Conservation (phyloP, 2,888 invertebrate species). For the Eilema caniola region DNA sequence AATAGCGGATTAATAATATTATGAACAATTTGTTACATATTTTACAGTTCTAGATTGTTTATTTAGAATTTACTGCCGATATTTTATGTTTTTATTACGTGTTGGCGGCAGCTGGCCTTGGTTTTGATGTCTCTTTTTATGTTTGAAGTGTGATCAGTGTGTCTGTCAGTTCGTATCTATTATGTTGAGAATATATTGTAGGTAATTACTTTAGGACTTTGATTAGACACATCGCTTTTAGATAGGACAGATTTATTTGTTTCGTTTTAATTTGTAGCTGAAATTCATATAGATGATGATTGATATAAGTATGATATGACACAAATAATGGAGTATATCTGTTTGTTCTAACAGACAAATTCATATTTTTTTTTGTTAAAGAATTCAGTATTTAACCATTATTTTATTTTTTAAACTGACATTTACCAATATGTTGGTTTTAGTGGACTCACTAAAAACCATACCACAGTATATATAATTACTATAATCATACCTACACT, state of each 20-base stretch:
- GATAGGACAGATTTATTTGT: background rate
- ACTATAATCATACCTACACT: too few relatives aligned
- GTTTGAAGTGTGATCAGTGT: slow-evolving; percentile 30
- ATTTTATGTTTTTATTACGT: slow-evolving; percentile 59
- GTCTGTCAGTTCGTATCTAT: slow-evolving; percentile 9
- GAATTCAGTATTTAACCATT: too few relatives aligned
- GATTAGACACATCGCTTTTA: background rate
- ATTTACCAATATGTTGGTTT: too few relatives aligned
- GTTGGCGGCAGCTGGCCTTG: slow-evolving; percentile 40
- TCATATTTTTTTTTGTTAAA: too few relatives aligned
- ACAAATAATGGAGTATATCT: background rate
- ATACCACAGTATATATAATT: too few relatives aligned
- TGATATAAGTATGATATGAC: background rate
- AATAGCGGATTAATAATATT: slow-evolving; percentile 73
- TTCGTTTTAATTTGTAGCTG: background rate
- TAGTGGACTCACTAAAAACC: too few relatives aligned
- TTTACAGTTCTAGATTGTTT: slow-evolving; percentile 61
- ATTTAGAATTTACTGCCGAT: slow-evolving; percentile 60
- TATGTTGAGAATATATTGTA: slow-evolving; percentile 18
- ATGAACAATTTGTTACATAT: slow-evolving; percentile 73
- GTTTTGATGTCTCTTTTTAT: slow-evolving; percentile 42
- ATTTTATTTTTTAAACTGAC: too few relatives aligned
- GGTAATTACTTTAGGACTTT: slow-evolving; percentile 11
- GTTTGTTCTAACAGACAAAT: background rate
- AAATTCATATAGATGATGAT: background rate